Evolutionary conservation across 2,888 invertebrate genomes (phyloP).

Genomic region (Leptopterna dolabrata): DNA sequence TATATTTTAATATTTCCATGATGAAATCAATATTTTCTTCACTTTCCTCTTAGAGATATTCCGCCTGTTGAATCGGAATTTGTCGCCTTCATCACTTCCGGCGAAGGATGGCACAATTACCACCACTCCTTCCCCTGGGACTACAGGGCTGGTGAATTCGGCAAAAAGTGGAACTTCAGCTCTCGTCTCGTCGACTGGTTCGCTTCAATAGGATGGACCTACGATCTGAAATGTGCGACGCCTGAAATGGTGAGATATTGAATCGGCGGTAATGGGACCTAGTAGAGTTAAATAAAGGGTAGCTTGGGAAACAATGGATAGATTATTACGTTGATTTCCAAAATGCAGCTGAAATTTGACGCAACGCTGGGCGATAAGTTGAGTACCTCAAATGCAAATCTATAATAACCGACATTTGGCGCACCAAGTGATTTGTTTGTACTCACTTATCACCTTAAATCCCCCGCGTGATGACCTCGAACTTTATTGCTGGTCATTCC

Average conservation of each 20-base stretch:
- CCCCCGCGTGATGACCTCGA: too few relatives aligned
- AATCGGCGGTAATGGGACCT: neutral
- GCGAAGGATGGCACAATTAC: slow-evolving; percentile 73
- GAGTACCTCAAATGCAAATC: too few relatives aligned
- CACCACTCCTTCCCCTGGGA: slow-evolving; percentile 72
- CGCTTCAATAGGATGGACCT: slow-evolving; percentile 73
- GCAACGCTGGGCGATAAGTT: too few relatives aligned
- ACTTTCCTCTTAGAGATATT: slow-evolving; percentile 63
- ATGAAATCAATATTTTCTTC: neutral
- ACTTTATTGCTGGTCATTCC: too few relatives aligned
- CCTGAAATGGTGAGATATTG: slow-evolving; percentile 74
- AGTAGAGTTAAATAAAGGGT: too few relatives aligned
- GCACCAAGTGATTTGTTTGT: too few relatives aligned
- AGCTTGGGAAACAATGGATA: too few relatives aligned
- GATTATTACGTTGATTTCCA: too few relatives aligned
- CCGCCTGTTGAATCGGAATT: slow-evolving; percentile 68
- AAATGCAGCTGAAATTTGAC: too few relatives aligned
- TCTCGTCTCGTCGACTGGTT: slow-evolving; percentile 74
- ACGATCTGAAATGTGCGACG: slow-evolving; percentile 72
- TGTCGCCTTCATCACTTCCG: slow-evolving; percentile 67
- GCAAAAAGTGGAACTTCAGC: slow-evolving; percentile 71
- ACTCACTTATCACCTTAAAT: too few relatives aligned
- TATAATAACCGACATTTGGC: too few relatives aligned
- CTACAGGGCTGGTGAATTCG: slow-evolving; percentile 70
- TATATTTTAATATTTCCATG: too few relatives aligned